Conservation (phyloP, 2,888 invertebrate species). For the Zele albiditarsus region DNA sequence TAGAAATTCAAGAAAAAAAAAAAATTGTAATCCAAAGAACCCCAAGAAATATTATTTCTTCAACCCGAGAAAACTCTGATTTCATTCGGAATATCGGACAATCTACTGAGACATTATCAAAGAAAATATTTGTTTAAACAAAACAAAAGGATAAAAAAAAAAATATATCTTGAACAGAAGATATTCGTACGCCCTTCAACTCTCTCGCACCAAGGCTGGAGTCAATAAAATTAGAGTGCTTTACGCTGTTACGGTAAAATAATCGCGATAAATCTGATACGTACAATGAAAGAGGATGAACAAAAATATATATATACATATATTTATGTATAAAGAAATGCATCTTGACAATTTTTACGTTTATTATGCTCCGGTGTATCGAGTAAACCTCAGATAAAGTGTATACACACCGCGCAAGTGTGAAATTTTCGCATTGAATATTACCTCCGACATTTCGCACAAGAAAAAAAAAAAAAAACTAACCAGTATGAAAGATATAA, state of each 20-base stretch:
- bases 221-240: constrained; percentile 63
- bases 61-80: too few species aligned
- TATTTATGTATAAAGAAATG: background rate
- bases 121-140: too few species aligned
- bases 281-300: constrained; percentile 47
- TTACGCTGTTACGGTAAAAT: constrained; percentile 58
- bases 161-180: background rate
- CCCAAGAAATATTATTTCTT: too few species aligned
- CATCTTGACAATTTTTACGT: background rate
- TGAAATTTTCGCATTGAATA: background rate
- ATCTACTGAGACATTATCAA: too few species aligned
- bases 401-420: background rate
- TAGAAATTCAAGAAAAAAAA: too few species aligned
- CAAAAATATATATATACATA: background rate
- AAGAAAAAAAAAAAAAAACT: background rate
- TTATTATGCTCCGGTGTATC: background rate
- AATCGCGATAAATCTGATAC: constrained; percentile 60
- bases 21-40: too few species aligned
- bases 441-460: background rate
- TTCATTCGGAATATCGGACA: too few species aligned
- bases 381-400: constrained; percentile 1
- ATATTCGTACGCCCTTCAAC: constrained; percentile 26
- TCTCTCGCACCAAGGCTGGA: constrained; percentile 43
- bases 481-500: background rate
- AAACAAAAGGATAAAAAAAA: constrained; percentile 20